Evolutionary conservation across 2,797 vertebrate genomes (phyloP).

Genomic region (Lycodopsis pacificus): DNA sequence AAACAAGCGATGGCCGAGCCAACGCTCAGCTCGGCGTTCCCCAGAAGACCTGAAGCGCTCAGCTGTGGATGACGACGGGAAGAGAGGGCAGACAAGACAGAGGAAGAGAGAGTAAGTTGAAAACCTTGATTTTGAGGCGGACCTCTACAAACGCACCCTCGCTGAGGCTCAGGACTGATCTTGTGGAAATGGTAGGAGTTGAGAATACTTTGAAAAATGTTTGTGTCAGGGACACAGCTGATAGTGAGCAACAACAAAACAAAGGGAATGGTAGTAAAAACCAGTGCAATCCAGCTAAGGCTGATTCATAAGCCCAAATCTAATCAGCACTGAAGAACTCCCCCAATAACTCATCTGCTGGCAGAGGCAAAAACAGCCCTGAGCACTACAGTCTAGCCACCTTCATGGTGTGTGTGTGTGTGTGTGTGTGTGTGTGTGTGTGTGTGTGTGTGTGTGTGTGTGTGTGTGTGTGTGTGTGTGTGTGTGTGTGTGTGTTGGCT

Average conservation of each 20-base stretch:
- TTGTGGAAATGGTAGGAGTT: neutral
- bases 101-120: slow-evolving; percentile 9
- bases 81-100: slow-evolving; percentile 26
- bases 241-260: slow-evolving; percentile 23
- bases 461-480: slow-evolving; percentile 9
- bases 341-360: slow-evolving; percentile 56
- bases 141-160: neutral
- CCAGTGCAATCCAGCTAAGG: slow-evolving; percentile 17
- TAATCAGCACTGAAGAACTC: slow-evolving; percentile 55
- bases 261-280: slow-evolving; percentile 38
- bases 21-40: slow-evolving; percentile 88
- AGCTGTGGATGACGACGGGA: slow-evolving; percentile 76
- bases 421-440: neutral
- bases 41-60: slow-evolving; percentile 89
- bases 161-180: neutral
- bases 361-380: slow-evolving; percentile 50
- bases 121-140: neutral
- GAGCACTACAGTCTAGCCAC: slow-evolving; percentile 52
- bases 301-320: slow-evolving; percentile 44
- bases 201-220: slow-evolving; percentile 4
- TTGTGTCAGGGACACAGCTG: slow-evolving; percentile 17
- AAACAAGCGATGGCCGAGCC: slow-evolving; percentile 92
- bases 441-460: neutral
- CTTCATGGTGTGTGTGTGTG: slow-evolving; percentile 37
- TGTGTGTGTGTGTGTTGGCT: slow-evolving; percentile 2